Base-by-base conservation (phyloP, 2,888 invertebrate species). In the Tipula confusa region DNA sequence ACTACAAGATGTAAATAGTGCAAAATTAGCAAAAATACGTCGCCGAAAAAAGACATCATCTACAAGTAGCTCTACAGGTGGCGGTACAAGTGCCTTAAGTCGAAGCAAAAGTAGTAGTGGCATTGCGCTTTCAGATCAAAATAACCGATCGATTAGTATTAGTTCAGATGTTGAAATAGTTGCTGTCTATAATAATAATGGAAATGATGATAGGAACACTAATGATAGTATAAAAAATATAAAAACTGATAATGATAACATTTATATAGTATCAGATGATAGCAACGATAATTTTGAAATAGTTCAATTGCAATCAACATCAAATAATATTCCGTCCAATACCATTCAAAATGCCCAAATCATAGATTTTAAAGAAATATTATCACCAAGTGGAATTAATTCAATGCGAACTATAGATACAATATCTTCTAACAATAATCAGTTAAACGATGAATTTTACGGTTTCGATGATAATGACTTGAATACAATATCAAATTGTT, bases 1-100 rank as follows among this genome's bases (percentile, higher is more conserved):
- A 80, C 89, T 95, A 84, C 91, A 94, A 88, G 94, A 94, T 86
- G 95, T 95, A 0, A 91, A 92, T 33, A 92, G 92, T 84, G 94
- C 95, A 0, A 93, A 93, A 85, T 89, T 95, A 83, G 94, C 94
- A 11, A 93, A 94, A 87, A 90, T 94, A 31, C 90, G 95, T 3
- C 91, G 93, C 86, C 89, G 92, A 87, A 93, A 93, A 86, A 93
- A 93, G 87, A 85, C 86, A 24, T 85, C 85, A 79, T 85, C 86
- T 11, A 85, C 85, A 13, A 82, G 84, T 84, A 29, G 84, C 82
- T 87, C 86, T 31, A 87, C 87, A 79, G 88, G 86, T 82, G 87
- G 86, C 84, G 85, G 85, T 28, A 87, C 87, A 5, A 87, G 87
- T 84, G 88, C 87, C 2, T 84, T 87, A 83, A 87, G 87, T 1